Base-by-base conservation (phyloP, 2,888 invertebrate species). In the Microplitis manilae region DNA sequence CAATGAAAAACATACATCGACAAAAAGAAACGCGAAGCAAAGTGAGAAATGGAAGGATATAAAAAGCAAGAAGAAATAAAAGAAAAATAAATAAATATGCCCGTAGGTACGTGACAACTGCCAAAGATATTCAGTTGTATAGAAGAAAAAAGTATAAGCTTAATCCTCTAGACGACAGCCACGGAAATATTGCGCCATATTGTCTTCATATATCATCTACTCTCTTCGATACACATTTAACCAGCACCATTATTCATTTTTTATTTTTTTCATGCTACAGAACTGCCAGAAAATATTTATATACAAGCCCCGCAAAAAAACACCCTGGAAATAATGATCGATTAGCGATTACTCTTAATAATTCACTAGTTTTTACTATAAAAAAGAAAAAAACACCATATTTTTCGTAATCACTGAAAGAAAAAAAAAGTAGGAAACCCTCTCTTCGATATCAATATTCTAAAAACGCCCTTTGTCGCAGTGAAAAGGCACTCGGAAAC, bases 381-480 rank as follows among this genome's bases (percentile, higher is more conserved):
- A 13, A 1, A 13, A 50, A 5, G 9, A 30, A 13, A 5, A 13
- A 50, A 50, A 13, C 9, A 7, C 50, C 20, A 20, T 20, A 13
- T 50, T 50, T 50, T 50, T 50, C 2, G 13, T 50, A 50, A 50
- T 50, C 50, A 50, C 50, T 13, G 13, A 50, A 50, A 2, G 13
- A 50, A 50, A 50, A 13, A 50, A 13, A 50, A 50, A 50, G 13
- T 13, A 50, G 13, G 2, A 13, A 50, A 50, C 50, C 13, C 13
- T 13, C 50, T 50, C 85, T 86, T 87, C 88, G 87, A 88, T 89
- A 89, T 88, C 88, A 89, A 89, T 89, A 89, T 90, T 87, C 87
- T 89, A 88, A 89, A 89, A 89, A 88, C 87, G 81, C 86, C 85
- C 87, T 89, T 89, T 89, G 89, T 88, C 86, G 84, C 80, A 80